Percentiles rank a stretch among this genome's conserved stretches.
Evolutionary conservation across 2,797 vertebrate genomes (phyloP).

Genomic region (Pipistrellus kuhlii): DNA sequence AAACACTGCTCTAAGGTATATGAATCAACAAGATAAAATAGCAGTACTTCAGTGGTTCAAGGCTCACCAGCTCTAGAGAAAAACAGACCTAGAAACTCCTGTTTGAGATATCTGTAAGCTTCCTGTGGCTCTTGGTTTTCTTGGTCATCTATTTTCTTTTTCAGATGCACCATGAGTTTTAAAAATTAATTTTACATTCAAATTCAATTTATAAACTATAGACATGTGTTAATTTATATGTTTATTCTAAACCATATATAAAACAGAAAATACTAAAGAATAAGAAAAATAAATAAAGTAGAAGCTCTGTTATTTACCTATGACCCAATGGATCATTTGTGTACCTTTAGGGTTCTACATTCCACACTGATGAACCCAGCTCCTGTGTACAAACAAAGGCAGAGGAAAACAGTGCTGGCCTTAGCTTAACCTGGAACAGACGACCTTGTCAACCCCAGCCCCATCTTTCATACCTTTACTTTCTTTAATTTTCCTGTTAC

Average conservation of each 20-base stretch:
- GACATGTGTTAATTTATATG: background rate
- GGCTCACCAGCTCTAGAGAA: background rate
- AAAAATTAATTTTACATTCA: background rate
- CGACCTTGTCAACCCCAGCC: background rate
- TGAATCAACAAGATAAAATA: background rate
- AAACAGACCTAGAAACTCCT: background rate
- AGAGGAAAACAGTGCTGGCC: background rate
- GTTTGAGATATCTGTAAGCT: background rate
- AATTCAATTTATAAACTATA: conserved; percentile 14
- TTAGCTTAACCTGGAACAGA: background rate
- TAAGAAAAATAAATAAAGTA: conserved; percentile 32
- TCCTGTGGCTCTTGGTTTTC: background rate
- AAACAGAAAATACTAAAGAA: conserved; percentile 19
- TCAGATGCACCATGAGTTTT: background rate
- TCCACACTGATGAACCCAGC: background rate
- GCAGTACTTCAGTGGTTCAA: background rate
- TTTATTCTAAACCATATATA: background rate
- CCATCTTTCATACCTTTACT: background rate
- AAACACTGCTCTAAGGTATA: background rate
- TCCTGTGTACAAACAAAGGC: background rate
- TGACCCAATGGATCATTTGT: background rate
- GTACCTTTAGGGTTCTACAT: background rate
- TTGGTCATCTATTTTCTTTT: background rate
- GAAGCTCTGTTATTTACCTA: background rate
- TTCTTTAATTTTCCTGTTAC: background rate